Percentiles rank a stretch among this genome's conserved stretches.
These are phyloP conservation scores for Ptychodera flava DNA, from an alignment of 35 echinoderm and acorn worm genomes.

Conservation along the genomic window DNA sequence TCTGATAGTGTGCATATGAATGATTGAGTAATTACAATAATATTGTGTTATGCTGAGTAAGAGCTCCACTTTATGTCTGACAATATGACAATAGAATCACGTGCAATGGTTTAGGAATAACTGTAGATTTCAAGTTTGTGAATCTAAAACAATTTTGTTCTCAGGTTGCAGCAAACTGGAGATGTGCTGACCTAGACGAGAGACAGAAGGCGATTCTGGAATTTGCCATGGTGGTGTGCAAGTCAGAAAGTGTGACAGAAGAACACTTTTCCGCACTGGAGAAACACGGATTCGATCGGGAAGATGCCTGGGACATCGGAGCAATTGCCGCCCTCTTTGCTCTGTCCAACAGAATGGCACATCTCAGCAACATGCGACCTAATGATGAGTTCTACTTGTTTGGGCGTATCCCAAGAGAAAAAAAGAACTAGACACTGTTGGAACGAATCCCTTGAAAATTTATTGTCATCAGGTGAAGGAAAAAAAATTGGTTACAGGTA, in stretches of 20 bases:
- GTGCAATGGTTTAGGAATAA: no score
- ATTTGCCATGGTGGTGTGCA: constrained; percentile 89
- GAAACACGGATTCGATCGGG: constrained; percentile 76
- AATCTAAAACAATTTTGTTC: no score
- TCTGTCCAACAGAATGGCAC: constrained; percentile 85
- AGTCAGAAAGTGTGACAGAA: constrained; percentile 47
- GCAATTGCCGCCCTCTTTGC: constrained; percentile 80
- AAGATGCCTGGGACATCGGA: constrained; percentile 89
- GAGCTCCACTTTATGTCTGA: no score
- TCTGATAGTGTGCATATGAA: no score
- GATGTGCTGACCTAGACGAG: constrained; percentile 65
- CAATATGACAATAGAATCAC: no score
- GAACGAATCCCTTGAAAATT: no score
- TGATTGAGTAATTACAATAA: no score
- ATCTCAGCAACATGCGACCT: constrained; percentile 61
- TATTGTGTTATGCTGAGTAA: no score
- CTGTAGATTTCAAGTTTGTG: no score
- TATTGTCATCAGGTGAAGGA: no score
- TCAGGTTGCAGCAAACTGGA: constrained; percentile 76
- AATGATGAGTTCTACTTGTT: constrained; percentile 89
- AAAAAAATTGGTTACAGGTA: no score
- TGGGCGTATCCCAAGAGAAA: constrained; percentile 74
- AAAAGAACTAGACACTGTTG: no score
- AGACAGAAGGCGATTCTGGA: constrained; percentile 66
- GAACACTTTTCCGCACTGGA: constrained; percentile 61